Base-by-base conservation (phyloP, 2,888 invertebrate genomes). In the Gibbula magus region DNA sequence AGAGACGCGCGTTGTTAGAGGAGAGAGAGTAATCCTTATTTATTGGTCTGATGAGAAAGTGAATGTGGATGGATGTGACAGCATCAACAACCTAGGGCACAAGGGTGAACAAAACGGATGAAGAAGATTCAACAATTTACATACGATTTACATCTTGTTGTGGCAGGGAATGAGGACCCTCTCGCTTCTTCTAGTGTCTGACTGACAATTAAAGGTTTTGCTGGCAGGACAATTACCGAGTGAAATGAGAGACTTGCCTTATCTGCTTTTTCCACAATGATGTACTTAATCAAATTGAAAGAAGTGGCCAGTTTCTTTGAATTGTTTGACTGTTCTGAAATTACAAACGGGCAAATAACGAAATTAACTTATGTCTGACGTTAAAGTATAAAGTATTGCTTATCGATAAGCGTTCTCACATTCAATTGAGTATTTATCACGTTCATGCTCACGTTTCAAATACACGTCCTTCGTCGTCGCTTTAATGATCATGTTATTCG, bases 181-280 rank as follows among this genome's bases (percentile, higher is more conserved):
- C 13, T 13, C 45, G 45, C 10, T 10, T 45, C 13, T 45, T 45
- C 45, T 45, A 45, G 45, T 45, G 45, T 45, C 45, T 45, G 45
- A 45, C 45, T 45, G 45, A 10, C 45, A 45, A 45, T 45, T 45
- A 61, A 61, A 32, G 29, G 61, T 29, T 16, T 22, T 61, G 61
- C 61, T 61, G 29, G 61, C 61, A 22, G 22, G 10, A 61, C 25
- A 25, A 61, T 25, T 56, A 32, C 29, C 22, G 16, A 61, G 25
- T 61, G 61, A 61, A 61, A 61, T 61, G 61, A 61, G 61, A 61
- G 25, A 61, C 61, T 61, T 61, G 16, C 61, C 61, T 61, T 61
- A 29, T 61, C 61, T 61, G 1, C 45, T 10, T 45, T 45, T 45
- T 45, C 45, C 45, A 45, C 45, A 45, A 45, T 45, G 10, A 45